A percentile compares a stretch with the other conserved stretches of the same genome.
These are phyloP conservation scores for Colaptes auratus DNA, from an alignment of 2,113 vertebrate genomes.

Conservation along the genomic window DNA sequence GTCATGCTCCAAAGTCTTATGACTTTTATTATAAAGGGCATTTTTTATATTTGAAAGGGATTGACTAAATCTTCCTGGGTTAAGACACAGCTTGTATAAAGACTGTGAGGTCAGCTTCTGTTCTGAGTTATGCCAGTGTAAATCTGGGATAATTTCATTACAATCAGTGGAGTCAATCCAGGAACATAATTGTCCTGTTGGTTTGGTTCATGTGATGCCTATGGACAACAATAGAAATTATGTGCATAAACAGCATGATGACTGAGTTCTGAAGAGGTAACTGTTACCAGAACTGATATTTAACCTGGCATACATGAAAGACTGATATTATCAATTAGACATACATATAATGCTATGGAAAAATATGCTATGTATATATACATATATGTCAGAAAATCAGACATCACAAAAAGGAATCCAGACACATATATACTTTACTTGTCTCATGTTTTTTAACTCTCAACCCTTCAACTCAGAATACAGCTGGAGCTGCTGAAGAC, in stretches of 20 bases:
- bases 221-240: slow-evolving; percentile 22
- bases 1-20: slow-evolving; percentile 18
- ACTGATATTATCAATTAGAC: not conserved
- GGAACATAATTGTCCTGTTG: slow-evolving; percentile 27
- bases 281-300: not conserved
- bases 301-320: not conserved
- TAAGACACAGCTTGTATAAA: slow-evolving; percentile 40
- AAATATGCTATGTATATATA: not conserved
- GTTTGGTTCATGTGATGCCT: slow-evolving; percentile 11
- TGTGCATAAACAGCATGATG: not conserved
- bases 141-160: slow-evolving; percentile 55
- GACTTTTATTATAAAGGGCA: slow-evolving; percentile 26
- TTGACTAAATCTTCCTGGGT: slow-evolving; percentile 31
- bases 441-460: not conserved
- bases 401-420: not conserved
- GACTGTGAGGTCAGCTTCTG: slow-evolving; percentile 47
- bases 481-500: not conserved
- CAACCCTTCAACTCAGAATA: not conserved
- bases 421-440: not conserved
- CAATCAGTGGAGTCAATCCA: slow-evolving; percentile 17
- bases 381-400: not conserved
- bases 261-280: not conserved
- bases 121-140: slow-evolving; percentile 34
- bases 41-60: slow-evolving; percentile 43
- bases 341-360: not conserved